Conservation (phyloP, 2,113 vertebrate species). For the Nansenia antarctica region DNA sequence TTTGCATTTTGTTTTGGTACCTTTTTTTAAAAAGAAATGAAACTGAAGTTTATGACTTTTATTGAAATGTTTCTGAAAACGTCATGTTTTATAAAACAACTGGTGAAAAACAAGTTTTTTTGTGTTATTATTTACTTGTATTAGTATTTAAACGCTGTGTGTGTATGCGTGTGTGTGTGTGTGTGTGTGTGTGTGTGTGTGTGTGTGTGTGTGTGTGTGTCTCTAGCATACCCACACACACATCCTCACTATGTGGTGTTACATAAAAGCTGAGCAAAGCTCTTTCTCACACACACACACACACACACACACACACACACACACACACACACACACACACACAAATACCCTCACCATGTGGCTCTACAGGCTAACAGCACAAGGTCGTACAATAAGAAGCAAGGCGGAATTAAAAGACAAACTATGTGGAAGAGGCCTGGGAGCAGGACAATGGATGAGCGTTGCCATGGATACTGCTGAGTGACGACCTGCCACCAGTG, state of each 20-base stretch:
- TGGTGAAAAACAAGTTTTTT: background rate
- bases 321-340: background rate
- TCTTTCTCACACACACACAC: background rate
- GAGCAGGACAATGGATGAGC: background rate
- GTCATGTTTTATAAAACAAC: background rate
- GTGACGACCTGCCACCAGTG: background rate
- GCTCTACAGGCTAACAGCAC: background rate
- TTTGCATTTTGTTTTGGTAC: conserved; percentile 1
- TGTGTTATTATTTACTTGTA: background rate
- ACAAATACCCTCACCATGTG: background rate
- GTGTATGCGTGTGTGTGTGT: no score
- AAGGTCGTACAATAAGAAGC: background rate
- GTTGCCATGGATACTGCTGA: background rate
- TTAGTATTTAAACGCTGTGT: background rate
- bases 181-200: no score
- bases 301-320: no score
- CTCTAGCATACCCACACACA: no score
- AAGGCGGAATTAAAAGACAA: background rate
- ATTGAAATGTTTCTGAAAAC: background rate
- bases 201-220: no score
- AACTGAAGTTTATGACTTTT: background rate
- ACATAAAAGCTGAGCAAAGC: no score
- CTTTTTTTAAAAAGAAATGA: background rate
- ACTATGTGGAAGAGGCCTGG: background rate
- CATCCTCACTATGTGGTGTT: no score